Percentiles rank a stretch among this genome's conserved stretches.
Evolutionary conservation across 1,140 invertebrate species (phyloP).

Genomic region (Mesaphorura yosii): DNA sequence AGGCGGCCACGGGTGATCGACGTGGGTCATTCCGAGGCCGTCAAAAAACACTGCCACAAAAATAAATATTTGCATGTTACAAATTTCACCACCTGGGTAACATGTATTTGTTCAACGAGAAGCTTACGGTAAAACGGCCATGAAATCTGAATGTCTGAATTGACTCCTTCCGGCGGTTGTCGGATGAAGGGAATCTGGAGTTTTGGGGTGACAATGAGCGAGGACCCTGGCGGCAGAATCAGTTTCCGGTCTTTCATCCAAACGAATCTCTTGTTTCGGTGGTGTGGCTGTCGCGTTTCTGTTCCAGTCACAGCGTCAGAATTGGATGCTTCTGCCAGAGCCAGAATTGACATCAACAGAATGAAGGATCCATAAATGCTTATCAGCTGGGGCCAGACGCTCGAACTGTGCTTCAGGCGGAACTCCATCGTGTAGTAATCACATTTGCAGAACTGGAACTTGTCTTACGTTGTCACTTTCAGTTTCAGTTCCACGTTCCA

Average conservation of each 20-base stretch:
- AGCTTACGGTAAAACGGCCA: constrained; percentile 28
- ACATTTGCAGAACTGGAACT: too few species aligned
- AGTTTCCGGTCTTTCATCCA: constrained; percentile 20
- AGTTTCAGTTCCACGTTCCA: too few species aligned
- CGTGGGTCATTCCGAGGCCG: constrained; percentile 24
- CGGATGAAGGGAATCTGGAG: constrained; percentile 9
- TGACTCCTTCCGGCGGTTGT: constrained; percentile 17
- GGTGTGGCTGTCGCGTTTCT: background rate
- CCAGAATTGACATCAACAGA: too few species aligned
- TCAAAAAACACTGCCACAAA: constrained; percentile 23
- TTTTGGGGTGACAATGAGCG: constrained; percentile 14
- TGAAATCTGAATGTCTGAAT: constrained; percentile 22
- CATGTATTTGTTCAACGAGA: background rate
- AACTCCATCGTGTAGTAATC: too few species aligned
- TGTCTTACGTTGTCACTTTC: too few species aligned
- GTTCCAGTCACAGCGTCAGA: background rate
- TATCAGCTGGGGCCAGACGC: too few species aligned
- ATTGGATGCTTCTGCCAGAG: background rate
- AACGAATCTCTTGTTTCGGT: constrained; percentile 6
- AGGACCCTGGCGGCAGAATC: constrained; percentile 14
- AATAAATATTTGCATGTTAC: too few species aligned
- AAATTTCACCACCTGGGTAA: too few species aligned
- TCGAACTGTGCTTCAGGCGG: too few species aligned
- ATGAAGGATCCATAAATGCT: too few species aligned
- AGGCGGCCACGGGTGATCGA: constrained; percentile 19